A percentile compares a stretch with the other conserved stretches of the same genome.
Conservation (phyloP, 2,888 invertebrate genomes). For the Crossocerus cetratus region DNA sequence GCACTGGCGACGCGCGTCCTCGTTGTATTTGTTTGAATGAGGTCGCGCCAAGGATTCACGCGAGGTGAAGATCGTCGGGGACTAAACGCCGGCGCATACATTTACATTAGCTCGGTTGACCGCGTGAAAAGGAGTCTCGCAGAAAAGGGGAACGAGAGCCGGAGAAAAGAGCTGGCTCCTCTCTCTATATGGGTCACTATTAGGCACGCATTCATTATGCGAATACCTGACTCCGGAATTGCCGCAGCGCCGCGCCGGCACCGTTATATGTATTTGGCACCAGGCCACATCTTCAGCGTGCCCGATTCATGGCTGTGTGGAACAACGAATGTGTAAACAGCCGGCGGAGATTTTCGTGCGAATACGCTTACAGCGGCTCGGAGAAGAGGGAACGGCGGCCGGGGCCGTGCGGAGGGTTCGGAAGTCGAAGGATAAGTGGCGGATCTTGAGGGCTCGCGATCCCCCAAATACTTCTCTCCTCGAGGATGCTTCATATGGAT, state of each 20-base stretch:
- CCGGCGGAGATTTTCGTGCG: conserved; percentile 58
- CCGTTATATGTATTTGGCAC: conserved; percentile 74
- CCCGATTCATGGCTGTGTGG: conserved; percentile 59
- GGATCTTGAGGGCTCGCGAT: conserved; percentile 3
- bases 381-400: conserved; percentile 52
- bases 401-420: not conserved
- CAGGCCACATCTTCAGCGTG: conserved; percentile 64
- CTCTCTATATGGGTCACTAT: conserved; percentile 64
- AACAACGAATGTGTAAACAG: conserved; percentile 57
- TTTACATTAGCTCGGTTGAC: too few relatives aligned
- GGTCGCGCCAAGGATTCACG: not conserved
- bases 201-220: conserved; percentile 63
- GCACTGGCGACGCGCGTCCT: too few relatives aligned
- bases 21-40: too few relatives aligned
- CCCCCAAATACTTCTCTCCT: too few relatives aligned
- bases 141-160: conserved; percentile 27
- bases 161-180: conserved; percentile 32
- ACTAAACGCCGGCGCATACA: not conserved
- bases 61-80: not conserved
- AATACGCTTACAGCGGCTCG: conserved; percentile 20
- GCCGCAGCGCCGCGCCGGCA: conserved; percentile 60
- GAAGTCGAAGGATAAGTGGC: conserved; percentile 39
- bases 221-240: conserved; percentile 62
- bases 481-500: conserved; percentile 18
- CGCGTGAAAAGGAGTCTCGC: conserved; percentile 3